Evolutionary conservation across 2,888 invertebrate species (phyloP).

Genomic region (Eucriotettix oculatus): DNA sequence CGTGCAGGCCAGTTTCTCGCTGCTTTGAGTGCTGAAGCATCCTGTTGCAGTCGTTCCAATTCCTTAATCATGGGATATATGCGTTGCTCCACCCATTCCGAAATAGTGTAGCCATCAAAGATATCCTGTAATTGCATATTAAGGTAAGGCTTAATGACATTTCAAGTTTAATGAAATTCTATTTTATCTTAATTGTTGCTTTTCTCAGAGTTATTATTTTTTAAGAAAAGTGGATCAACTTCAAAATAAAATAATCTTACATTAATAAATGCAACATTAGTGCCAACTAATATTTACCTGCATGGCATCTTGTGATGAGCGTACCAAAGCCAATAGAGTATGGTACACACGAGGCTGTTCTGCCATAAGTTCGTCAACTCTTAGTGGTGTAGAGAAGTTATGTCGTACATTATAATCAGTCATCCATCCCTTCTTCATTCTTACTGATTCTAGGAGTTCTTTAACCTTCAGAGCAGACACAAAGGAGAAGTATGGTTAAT

Average conservation of each 20-base stretch:
- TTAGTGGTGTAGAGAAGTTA: slow-evolving; percentile 47
- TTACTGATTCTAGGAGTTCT: slow-evolving; percentile 10
- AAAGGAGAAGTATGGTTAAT: neutral
- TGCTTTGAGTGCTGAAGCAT: slow-evolving; percentile 32
- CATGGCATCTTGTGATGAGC: slow-evolving; percentile 33
- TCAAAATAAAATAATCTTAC: too few species aligned
- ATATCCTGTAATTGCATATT: slow-evolving; percentile 28
- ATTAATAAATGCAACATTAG: too few species aligned
- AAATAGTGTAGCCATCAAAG: slow-evolving; percentile 40
- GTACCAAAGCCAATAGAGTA: slow-evolving; percentile 33
- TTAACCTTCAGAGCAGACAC: neutral
- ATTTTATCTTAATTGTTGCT: too few species aligned
- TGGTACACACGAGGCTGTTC: slow-evolving; percentile 40
- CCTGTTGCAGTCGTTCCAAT: slow-evolving; percentile 36
- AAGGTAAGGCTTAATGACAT: too few species aligned
- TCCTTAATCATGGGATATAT: slow-evolving; percentile 35
- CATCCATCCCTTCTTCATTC: slow-evolving; percentile 37
- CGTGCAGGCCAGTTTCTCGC: slow-evolving; percentile 40
- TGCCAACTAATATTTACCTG: too few species aligned
- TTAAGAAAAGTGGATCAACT: too few species aligned
- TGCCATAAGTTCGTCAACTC: slow-evolving; percentile 41
- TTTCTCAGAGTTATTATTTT: too few species aligned
- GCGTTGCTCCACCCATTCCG: slow-evolving; percentile 49
- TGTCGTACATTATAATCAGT: slow-evolving; percentile 51
- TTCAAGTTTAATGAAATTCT: too few species aligned